Percentiles rank a stretch among this genome's conserved stretches.
Evolutionary conservation across 2,113 vertebrate species (phyloP).

Genomic region (Ammospiza nelsoni): DNA sequence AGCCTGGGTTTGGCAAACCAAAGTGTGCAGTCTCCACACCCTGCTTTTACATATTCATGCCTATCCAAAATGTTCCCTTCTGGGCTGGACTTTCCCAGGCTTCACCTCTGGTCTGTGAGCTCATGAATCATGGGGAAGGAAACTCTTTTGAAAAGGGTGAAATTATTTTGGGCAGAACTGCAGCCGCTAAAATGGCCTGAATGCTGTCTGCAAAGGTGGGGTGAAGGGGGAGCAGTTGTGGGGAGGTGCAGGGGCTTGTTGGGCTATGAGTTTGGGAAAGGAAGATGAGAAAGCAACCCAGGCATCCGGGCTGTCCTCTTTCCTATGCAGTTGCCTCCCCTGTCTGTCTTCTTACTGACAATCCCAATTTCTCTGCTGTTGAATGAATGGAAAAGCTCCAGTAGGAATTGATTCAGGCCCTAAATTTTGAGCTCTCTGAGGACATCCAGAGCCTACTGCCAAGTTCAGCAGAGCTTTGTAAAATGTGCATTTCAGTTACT

Average conservation of each 20-base stretch:
- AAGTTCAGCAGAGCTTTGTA: background rate
- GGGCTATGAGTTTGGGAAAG: background rate
- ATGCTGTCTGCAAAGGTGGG: background rate
- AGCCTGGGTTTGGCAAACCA: slow-evolving; percentile 40
- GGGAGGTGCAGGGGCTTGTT: background rate
- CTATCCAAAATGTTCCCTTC: slow-evolving; percentile 44
- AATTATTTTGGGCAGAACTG: background rate
- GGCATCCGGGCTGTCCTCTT: background rate
- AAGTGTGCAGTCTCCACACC: background rate
- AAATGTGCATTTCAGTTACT: background rate
- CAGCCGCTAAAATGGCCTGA: background rate
- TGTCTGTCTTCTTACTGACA: background rate
- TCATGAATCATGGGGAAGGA: background rate
- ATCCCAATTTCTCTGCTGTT: background rate
- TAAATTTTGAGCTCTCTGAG: slow-evolving; percentile 40
- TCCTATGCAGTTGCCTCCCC: background rate
- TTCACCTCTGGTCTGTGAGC: slow-evolving; percentile 20
- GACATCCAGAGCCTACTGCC: background rate
- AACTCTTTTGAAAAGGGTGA: background rate
- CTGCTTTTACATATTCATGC: slow-evolving; percentile 21
- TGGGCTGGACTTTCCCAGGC: slow-evolving; percentile 54
- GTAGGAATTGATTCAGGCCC: slow-evolving; percentile 26
- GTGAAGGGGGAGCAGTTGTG: background rate
- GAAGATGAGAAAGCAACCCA: background rate
- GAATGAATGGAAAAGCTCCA: slow-evolving; percentile 53